phyloP scores from a whole-genome alignment of 2,797 vertebrate species.

The Schizothorax lantsangensis region DNA sequence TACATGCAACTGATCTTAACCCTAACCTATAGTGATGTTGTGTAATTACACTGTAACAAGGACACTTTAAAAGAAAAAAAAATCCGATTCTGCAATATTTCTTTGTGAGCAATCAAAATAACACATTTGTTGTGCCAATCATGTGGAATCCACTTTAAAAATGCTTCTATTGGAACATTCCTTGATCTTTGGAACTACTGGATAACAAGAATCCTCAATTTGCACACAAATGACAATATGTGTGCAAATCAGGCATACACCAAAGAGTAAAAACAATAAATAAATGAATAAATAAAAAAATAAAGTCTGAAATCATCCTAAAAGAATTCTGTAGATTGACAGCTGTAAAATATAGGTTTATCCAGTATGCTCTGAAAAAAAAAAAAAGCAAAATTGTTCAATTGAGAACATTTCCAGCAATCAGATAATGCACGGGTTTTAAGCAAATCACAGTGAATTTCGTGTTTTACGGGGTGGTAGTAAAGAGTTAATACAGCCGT shows the following conservation, averaged over 20 bases:
- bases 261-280: background rate
- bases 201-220: background rate
- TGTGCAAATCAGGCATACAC: too few species aligned
- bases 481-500: constrained; percentile 63
- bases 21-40: background rate
- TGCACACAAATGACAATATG: too few species aligned
- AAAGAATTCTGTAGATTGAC: background rate
- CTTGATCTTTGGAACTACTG: background rate
- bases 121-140: background rate
- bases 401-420: background rate
- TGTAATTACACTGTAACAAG: background rate
- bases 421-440: background rate
- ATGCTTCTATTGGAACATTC: background rate
- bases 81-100: background rate
- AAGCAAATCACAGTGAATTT: background rate
- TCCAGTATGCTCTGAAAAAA: background rate
- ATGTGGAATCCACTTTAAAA: background rate
- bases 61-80: background rate
- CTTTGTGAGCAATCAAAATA: background rate
- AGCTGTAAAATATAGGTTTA: background rate
- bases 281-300: background rate
- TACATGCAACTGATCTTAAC: background rate
- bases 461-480: background rate
- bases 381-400: background rate
- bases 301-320: background rate